Evolutionary conservation across 1,140 invertebrate genomes (phyloP), one percentile per base, ranked within the genome.

Genomic region (Holcopasites calliopsidis): DNA sequence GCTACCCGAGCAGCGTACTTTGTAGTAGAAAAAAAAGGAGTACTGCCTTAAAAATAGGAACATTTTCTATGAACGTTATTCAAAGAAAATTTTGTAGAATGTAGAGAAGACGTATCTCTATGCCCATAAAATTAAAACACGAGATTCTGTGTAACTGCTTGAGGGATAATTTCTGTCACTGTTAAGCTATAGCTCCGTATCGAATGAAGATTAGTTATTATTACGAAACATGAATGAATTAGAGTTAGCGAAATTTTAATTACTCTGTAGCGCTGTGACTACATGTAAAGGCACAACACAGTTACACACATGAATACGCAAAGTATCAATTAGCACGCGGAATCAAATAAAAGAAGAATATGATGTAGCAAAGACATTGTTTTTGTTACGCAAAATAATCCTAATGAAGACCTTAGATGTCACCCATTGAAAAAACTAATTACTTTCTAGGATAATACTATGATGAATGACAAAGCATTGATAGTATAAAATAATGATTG

Each of bases 11-110:
- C 33, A 54, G 52, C 47, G 47, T 54, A 66, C 35, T 40, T 78
- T 76, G 77, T 35, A 52, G 40, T 77, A 80, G 40, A 38, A 70
- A 33, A 62, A 47, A 76, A 80, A 76, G 77, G 65, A 76, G 61
- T 81, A 78, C 72, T 76, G 69, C 70, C 40, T 31, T 85, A 81
- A 52, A 42, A 54, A 18, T 83, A 78, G 87, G 72, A 84, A 83
- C 79, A 76, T 88, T 88, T 87, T 88, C 76, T 88, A 88, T 87
- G 84, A 78, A 83, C 54, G 64, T 74, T 82, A 77, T 81, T 79
- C 85, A 82, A 86, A 74, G 66, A 82, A 73, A 64, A 82, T 85
- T 86, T 26, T 71, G 75, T 87, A 89, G 80, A 60, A 82, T 55
- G 73, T 88, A 85, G 76, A 60, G 52, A 28, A 55, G 13, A 70